Percentiles rank a stretch among this genome's conserved stretches.
These are phyloP conservation scores for Caenorhabditis uteleia DNA, from an alignment of 2,888 invertebrate genomes.

Conservation along the genomic window DNA sequence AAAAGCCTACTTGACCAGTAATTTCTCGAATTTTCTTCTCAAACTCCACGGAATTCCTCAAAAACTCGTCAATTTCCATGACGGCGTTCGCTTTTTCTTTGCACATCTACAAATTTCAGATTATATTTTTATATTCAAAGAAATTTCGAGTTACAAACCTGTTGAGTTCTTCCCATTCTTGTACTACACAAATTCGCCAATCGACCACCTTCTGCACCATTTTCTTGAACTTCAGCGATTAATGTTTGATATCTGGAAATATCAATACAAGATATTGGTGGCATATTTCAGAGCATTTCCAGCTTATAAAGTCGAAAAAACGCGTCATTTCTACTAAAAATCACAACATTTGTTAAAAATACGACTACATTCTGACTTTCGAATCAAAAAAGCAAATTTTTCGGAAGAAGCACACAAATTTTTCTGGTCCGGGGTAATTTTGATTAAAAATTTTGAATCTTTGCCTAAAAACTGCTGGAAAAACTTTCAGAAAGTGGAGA, in stretches of 20 bases:
- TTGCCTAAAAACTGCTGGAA: too few relatives aligned
- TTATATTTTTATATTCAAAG: background rate
- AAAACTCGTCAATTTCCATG: slow-evolving; percentile 46
- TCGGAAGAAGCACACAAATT: too few relatives aligned
- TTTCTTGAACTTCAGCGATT: slow-evolving; percentile 36
- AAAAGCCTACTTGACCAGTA: slow-evolving; percentile 15
- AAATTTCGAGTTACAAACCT: slow-evolving; percentile 6
- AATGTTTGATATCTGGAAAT: slow-evolving; percentile 42
- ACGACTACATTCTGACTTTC: too few relatives aligned
- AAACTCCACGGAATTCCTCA: slow-evolving; percentile 37
- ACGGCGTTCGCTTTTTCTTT: slow-evolving; percentile 51
- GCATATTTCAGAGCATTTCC: too few relatives aligned
- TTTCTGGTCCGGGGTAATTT: too few relatives aligned
- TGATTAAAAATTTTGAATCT: too few relatives aligned
- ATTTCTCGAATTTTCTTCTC: slow-evolving; percentile 49
- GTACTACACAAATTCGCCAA: slow-evolving; percentile 54
- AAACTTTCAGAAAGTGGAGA: too few relatives aligned
- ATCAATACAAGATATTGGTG: background rate
- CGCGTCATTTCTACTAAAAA: too few relatives aligned
- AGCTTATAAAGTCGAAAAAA: too few relatives aligned
- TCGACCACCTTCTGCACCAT: slow-evolving; percentile 43
- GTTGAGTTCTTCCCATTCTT: slow-evolving; percentile 51
- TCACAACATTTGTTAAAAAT: too few relatives aligned
- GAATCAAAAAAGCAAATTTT: too few relatives aligned
- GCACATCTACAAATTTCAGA: slow-evolving; percentile 35